A percentile compares a stretch with the other conserved stretches of the same genome.
Evolutionary conservation across 2,113 vertebrate genomes (phyloP).

Genomic region (Charadrius vociferus): DNA sequence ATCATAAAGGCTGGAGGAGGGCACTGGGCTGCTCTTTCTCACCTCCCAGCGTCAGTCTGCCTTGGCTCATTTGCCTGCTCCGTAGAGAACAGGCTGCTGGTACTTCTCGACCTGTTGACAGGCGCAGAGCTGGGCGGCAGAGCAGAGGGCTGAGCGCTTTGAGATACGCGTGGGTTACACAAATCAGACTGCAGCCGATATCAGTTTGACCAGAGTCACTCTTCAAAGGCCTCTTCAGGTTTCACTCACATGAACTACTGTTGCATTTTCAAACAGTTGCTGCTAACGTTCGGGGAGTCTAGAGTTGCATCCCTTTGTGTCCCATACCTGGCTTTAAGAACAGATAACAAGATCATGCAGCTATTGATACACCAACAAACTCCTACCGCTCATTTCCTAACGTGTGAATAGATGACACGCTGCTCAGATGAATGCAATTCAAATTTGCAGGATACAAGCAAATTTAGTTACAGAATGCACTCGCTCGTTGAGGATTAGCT

Average conservation of each 20-base stretch:
- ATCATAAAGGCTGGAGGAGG: not conserved
- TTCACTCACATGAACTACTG: not conserved
- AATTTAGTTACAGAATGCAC: not conserved
- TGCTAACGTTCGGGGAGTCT: not conserved
- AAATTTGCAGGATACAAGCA: not conserved
- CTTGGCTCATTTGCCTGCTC: rapidly evolving
- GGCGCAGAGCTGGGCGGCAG: not conserved
- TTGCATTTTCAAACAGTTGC: not conserved
- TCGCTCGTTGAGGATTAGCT: not conserved
- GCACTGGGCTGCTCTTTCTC: not conserved
- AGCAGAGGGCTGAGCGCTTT: not conserved
- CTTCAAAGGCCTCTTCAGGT: not conserved
- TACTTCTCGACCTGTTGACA: not conserved
- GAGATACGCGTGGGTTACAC: not conserved
- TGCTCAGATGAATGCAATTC: not conserved
- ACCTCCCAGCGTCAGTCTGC: not conserved
- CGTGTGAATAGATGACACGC: not conserved
- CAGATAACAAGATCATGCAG: not conserved
- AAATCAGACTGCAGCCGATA: not conserved
- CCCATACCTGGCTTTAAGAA: not conserved
- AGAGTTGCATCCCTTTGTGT: not conserved
- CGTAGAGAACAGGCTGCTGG: not conserved
- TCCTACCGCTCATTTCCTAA: not conserved
- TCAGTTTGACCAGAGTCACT: not conserved
- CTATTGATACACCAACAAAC: not conserved